These are phyloP conservation scores for Xylocampa areola DNA, from an alignment of 2,888 invertebrate species.

Conservation along the genomic window DNA sequence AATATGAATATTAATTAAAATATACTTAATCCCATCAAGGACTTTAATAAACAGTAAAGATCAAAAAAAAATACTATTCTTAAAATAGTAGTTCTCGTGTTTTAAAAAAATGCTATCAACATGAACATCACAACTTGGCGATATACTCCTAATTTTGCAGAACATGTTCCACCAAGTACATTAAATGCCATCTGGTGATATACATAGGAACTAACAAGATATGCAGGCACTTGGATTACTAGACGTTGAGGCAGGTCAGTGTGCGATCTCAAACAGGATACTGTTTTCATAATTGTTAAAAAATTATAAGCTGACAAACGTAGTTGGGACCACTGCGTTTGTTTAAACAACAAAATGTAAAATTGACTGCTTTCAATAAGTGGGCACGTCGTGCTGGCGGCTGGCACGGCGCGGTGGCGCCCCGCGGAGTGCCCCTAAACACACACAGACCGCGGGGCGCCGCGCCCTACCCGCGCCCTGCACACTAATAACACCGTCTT, in stretches of 20 bases:
- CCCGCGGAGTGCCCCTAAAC: constrained; percentile 82
- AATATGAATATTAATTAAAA: constrained; percentile 1
- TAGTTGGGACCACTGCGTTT: constrained; percentile 73
- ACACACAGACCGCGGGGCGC: constrained; percentile 89
- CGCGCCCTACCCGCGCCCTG: constrained; percentile 78
- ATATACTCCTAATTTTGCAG: too few species aligned
- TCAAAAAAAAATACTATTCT: too few species aligned
- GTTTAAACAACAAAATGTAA: constrained; percentile 85
- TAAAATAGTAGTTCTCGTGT: too few species aligned
- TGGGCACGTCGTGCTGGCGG: constrained; percentile 66
- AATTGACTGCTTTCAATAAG: constrained; percentile 86
- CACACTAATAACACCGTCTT: constrained; percentile 86
- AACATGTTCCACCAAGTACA: background rate
- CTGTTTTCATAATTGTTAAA: constrained; percentile 44
- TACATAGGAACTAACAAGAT: constrained; percentile 21
- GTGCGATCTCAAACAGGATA: constrained; percentile 18
- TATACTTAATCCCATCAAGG: too few species aligned
- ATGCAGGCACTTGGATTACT: constrained; percentile 2
- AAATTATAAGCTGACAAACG: constrained; percentile 78
- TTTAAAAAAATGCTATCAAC: too few species aligned
- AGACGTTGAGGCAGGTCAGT: constrained; percentile 12
- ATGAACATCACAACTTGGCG: too few species aligned
- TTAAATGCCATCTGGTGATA: constrained; percentile 34
- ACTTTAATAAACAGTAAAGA: too few species aligned
- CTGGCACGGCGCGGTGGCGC: constrained; percentile 65